Evolutionary conservation across 2,797 vertebrate species (phyloP), one percentile per base, ranked within the genome.

Genomic region (Labroides dimidiatus): DNA sequence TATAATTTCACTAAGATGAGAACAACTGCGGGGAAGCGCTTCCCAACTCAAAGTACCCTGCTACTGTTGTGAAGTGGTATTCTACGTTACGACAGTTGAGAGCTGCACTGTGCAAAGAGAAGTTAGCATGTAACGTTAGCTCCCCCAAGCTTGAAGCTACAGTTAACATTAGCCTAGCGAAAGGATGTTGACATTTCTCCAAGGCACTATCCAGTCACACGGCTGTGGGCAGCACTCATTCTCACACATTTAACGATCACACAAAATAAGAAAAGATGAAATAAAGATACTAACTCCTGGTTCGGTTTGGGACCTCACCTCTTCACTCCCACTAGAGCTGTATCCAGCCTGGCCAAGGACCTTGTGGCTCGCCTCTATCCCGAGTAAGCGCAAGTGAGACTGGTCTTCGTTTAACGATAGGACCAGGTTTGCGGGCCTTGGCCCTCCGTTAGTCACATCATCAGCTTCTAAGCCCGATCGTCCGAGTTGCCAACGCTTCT

Each of bases 321-420:
- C 93, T 89, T 96, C 91, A 90, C 90, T 95, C 91, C 92, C 93
- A 92, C 93, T 96, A 81, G 93, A 95, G 93, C 94, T 95, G 93
- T 93, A 96, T 66, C 95, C 94, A 89, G 92, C 94, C 92, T 94
- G 93, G 69, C 91, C 93, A 68, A 95, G 93, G 90, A 87, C 93
- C 93, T 93, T 90, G 93, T 95, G 95, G 93, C 94, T 95, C 87
- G 93, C 93, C 89, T 95, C 94, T 84, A 96, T 92, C 66, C 95
- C 95, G 53, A 96, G 94, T 72, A 96, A 89, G 87, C 95, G 95
- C 90, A 95, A 93, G 91, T 95, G 95, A 86, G 95, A 93, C 94
- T 92, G 95, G 93, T 96, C 95, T 90, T 96, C 95, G 89, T 90
- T 94, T 90, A 90, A 89, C 92, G 93, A 91, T 6, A 94, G 89